These are phyloP conservation scores for Liasis olivaceus DNA, from an alignment of 2,797 vertebrate species.

Conservation along the genomic window DNA sequence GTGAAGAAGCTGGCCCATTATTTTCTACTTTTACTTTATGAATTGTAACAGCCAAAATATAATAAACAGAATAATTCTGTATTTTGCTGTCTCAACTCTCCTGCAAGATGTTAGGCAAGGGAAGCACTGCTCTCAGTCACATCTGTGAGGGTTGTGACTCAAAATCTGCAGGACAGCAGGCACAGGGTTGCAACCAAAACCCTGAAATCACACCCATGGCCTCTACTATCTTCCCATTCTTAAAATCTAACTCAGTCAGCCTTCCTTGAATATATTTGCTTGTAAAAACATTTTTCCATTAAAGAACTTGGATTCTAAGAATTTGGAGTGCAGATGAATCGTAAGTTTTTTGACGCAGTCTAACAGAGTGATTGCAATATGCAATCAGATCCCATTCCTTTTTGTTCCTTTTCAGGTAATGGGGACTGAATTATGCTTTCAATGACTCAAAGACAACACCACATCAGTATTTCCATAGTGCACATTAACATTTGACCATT, in stretches of 20 bases:
- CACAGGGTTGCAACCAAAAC: neutral
- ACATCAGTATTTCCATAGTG: constrained; percentile 37
- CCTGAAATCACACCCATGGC: neutral
- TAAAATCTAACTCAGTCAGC: neutral
- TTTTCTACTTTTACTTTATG: neutral
- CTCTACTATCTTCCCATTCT: neutral
- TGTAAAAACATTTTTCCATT: neutral
- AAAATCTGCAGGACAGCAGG: neutral
- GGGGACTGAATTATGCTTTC: constrained; percentile 28
- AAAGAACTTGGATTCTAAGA: neutral
- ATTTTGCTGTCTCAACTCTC: neutral
- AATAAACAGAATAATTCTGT: neutral
- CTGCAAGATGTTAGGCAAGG: neutral
- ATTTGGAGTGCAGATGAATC: neutral
- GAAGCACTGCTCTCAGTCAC: neutral
- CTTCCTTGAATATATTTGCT: neutral
- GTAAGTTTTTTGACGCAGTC: neutral
- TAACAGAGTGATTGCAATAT: neutral
- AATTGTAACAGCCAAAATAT: neutral
- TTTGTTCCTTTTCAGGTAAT: neutral
- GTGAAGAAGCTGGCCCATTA: neutral
- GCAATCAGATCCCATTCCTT: neutral
- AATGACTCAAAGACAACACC: constrained; percentile 36
- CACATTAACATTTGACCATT: constrained; percentile 53
- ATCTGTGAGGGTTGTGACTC: neutral